A percentile compares a stretch with the other conserved stretches of the same genome.
phyloP scores from a whole-genome alignment of 2,797 vertebrate genomes.

The Salarias fasciatus region DNA sequence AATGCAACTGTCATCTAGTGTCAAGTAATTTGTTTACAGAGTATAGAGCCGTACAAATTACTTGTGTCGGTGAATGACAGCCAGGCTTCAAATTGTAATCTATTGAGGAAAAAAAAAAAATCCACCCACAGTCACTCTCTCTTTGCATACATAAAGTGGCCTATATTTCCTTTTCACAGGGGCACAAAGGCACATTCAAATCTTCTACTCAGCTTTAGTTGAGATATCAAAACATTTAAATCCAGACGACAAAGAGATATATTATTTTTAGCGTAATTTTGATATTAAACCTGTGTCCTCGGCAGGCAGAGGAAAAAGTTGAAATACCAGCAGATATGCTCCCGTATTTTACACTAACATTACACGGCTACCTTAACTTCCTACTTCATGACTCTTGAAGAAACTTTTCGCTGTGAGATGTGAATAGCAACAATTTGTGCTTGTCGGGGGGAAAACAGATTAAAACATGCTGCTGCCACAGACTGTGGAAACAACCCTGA shows the following conservation, averaged over 20 bases:
- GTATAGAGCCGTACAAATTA: slow-evolving; percentile 58
- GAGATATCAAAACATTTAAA: slow-evolving; percentile 2
- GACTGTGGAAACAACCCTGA: background rate
- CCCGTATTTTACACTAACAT: background rate
- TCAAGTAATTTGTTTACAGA: slow-evolving; percentile 67
- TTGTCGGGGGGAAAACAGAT: background rate
- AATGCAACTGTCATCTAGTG: slow-evolving; percentile 68
- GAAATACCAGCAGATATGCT: background rate
- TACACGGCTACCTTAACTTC: background rate
- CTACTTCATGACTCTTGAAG: background rate
- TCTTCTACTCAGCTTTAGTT: slow-evolving; percentile 10
- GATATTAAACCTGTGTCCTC: background rate
- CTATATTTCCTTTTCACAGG: slow-evolving; percentile 21
- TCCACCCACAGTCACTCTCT: slow-evolving; percentile 34
- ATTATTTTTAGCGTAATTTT: background rate
- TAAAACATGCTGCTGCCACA: background rate
- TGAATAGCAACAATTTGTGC: slow-evolving; percentile 2
- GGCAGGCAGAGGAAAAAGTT: slow-evolving; percentile 4
- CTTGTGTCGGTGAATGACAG: slow-evolving; percentile 66
- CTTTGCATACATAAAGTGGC: slow-evolving; percentile 38
- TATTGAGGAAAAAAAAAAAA: slow-evolving; percentile 38
- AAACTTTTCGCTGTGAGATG: slow-evolving; percentile 4
- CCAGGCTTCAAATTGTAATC: slow-evolving; percentile 56
- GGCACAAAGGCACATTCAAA: slow-evolving; percentile 12
- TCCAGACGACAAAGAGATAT: background rate